Evolutionary conservation across 2,797 vertebrate species (phyloP).

Genomic region (Siniperca obscura): DNA sequence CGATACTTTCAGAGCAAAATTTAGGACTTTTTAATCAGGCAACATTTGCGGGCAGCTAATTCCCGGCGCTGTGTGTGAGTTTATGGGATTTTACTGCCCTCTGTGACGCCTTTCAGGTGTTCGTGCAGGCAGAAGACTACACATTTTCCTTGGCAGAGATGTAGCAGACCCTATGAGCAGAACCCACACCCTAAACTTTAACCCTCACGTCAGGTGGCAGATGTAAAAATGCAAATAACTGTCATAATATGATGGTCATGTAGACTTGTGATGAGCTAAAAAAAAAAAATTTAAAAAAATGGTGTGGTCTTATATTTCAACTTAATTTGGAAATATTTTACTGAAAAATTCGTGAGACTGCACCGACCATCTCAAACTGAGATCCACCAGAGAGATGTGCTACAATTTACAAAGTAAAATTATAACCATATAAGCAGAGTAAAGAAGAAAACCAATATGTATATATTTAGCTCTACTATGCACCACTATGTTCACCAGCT

Average conservation of each 20-base stretch:
- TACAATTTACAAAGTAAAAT: neutral
- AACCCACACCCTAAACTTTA: accelerated
- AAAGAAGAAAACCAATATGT: neutral
- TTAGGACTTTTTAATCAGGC: slow-evolving; percentile 70
- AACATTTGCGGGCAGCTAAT: slow-evolving; percentile 56
- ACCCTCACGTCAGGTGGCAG: neutral
- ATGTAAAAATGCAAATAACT: neutral
- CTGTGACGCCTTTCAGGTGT: slow-evolving; percentile 3
- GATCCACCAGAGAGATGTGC: neutral
- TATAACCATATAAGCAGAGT: neutral
- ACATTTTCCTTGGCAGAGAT: neutral
- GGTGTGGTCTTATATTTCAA: neutral
- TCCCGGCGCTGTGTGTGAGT: accelerated
- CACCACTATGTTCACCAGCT: neutral
- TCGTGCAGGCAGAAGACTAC: neutral
- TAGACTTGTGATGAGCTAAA: neutral
- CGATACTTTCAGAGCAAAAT: slow-evolving; percentile 17
- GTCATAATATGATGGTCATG: neutral
- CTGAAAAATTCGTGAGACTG: neutral
- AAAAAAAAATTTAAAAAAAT: neutral
- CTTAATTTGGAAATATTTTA: neutral
- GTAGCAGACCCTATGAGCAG: neutral
- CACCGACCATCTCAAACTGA: neutral
- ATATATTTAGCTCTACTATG: slow-evolving; percentile 1
- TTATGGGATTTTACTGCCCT: neutral